phyloP scores from a whole-genome alignment of 2,888 invertebrate genomes.

The Malachius bipustulatus region DNA sequence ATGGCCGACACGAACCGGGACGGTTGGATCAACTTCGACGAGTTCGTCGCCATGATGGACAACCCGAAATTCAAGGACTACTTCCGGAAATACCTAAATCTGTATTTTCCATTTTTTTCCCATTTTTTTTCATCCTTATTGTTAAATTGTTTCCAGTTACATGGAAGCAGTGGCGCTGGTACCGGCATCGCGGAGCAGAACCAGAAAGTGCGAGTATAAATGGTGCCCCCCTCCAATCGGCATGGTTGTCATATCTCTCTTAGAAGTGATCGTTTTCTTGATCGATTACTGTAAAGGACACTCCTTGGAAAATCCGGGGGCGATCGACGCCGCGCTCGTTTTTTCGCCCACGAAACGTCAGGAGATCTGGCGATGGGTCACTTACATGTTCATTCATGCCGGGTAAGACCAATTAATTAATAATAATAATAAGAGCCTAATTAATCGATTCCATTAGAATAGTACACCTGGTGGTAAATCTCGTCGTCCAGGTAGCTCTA shows the following conservation, averaged over 20 bases:
- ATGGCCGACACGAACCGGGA: conserved; percentile 52
- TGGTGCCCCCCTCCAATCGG: conserved; percentile 86
- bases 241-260: conserved; percentile 76
- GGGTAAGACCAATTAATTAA: no score
- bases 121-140: no score
- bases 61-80: conserved; percentile 44
- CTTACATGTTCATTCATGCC: conserved; percentile 94
- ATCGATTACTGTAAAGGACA: conserved; percentile 22
- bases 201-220: conserved; percentile 80
- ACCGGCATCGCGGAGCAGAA: no score
- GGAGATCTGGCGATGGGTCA: conserved; percentile 86
- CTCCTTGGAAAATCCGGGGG: conserved; percentile 43
- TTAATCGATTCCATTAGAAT: no score
- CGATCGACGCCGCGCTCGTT: conserved; percentile 62
- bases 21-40: conserved; percentile 55
- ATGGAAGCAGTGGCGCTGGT: conserved; percentile 19
- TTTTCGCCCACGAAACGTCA: conserved; percentile 77
- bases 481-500: conserved; percentile 79
- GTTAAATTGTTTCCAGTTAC: conserved; percentile 20
- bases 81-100: conserved; percentile 50
- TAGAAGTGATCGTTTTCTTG: conserved; percentile 66
- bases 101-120: no score
- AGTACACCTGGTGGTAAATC: conserved; percentile 83
- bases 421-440: no score
- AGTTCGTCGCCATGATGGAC: conserved; percentile 59